phyloP scores from a whole-genome alignment of 2,113 vertebrate genomes.

The Alectura lathami region DNA sequence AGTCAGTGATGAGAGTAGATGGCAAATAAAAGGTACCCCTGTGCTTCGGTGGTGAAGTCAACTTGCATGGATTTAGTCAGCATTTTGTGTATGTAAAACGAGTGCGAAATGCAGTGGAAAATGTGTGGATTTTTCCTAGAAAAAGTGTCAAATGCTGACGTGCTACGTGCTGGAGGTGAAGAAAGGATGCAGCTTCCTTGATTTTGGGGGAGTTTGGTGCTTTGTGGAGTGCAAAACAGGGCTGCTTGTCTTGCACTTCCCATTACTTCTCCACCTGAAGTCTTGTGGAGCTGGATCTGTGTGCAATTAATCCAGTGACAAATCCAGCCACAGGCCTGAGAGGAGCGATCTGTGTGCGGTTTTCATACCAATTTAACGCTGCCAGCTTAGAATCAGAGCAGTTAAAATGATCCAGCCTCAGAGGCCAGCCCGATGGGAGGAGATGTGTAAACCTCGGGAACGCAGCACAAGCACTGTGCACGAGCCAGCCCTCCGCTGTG shows the following conservation, averaged over 20 bases:
- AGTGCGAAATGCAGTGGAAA: fast-evolving
- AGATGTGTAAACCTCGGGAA: neutral
- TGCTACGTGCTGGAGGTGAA: neutral
- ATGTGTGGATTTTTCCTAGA: fast-evolving
- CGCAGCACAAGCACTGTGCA: neutral
- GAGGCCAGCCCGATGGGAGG: neutral
- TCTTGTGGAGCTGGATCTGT: neutral
- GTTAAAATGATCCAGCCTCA: fast-evolving
- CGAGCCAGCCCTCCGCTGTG: neutral
- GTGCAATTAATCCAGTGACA: neutral
- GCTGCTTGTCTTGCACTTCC: neutral
- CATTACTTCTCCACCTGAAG: neutral
- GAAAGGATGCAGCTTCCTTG: neutral
- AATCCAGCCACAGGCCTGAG: neutral
- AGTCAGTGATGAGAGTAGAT: neutral
- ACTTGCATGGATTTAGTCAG: neutral
- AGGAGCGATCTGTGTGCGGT: neutral
- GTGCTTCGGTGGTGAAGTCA: neutral
- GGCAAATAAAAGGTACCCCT: neutral
- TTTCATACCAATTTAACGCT: neutral
- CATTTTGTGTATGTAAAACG: fast-evolving
- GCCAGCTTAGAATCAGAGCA: neutral
- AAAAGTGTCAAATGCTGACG: neutral
- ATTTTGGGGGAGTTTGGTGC: fast-evolving
- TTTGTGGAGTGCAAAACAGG: neutral